These are phyloP conservation scores for Hyperoplus immaculatus DNA, from an alignment of 2,797 vertebrate genomes.

Conservation along the genomic window DNA sequence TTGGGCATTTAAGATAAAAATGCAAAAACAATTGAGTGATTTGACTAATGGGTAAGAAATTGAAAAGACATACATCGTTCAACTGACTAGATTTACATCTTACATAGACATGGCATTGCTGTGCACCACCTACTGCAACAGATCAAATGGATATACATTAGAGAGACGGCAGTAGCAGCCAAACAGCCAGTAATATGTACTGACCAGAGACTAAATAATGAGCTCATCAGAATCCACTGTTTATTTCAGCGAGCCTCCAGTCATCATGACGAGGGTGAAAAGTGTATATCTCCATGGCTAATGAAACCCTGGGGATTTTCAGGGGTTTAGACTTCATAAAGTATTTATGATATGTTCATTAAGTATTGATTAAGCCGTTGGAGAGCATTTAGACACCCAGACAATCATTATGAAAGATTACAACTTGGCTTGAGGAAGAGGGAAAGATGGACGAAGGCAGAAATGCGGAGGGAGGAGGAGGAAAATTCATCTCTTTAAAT, in stretches of 20 bases:
- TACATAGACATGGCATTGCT: background rate
- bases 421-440: slow-evolving; percentile 60
- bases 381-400: slow-evolving; percentile 77
- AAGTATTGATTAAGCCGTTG: slow-evolving; percentile 84
- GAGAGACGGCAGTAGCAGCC: background rate
- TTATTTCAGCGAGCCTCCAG: slow-evolving; percentile 59
- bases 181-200: slow-evolving; percentile 30
- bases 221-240: slow-evolving; percentile 62
- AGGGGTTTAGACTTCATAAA: slow-evolving; percentile 82
- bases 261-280: slow-evolving; percentile 65
- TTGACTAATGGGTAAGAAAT: background rate
- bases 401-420: slow-evolving; percentile 77
- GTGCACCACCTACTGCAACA: background rate
- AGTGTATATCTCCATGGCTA: slow-evolving; percentile 74
- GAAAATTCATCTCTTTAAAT: slow-evolving; percentile 70
- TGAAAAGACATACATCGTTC: slow-evolving; percentile 1
- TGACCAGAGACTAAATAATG: slow-evolving; percentile 61
- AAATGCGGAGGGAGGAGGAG: slow-evolving; percentile 26
- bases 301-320: slow-evolving; percentile 77
- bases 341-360: slow-evolving; percentile 84
- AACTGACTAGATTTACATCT: background rate
- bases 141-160: slow-evolving; percentile 4
- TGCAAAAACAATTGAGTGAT: background rate
- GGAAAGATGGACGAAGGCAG: slow-evolving; percentile 47
- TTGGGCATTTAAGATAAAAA: background rate